Evolutionary conservation across 1,140 invertebrate species (phyloP).

Genomic region (Lasaia peninsularis): DNA sequence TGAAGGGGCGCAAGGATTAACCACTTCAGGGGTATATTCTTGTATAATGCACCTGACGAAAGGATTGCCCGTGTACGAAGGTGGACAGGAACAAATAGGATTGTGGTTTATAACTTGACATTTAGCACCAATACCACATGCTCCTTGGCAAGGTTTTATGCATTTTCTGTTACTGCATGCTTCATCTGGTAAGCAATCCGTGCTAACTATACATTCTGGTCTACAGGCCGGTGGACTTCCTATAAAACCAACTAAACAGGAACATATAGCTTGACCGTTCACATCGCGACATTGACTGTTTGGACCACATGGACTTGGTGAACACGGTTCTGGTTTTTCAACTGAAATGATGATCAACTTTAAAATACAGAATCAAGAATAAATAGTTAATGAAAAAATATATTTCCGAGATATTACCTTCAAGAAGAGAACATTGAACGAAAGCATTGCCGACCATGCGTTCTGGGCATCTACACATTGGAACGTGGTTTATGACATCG

Average conservation of each 20-base stretch:
- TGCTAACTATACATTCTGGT: constrained; percentile 82
- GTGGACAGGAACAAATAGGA: constrained; percentile 85
- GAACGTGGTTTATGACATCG: constrained; percentile 81
- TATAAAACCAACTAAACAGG: constrained; percentile 84
- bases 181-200: constrained; percentile 82
- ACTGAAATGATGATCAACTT: constrained; percentile 42
- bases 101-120: constrained; percentile 87
- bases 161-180: constrained; percentile 87
- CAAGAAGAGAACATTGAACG: constrained; percentile 78
- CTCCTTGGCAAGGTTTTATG: constrained; percentile 85
- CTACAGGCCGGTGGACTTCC: constrained; percentile 88
- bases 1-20: constrained; percentile 80
- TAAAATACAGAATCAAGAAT: neutral
- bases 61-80: constrained; percentile 84
- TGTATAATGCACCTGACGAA: constrained; percentile 80
- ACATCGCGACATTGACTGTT: constrained; percentile 84
- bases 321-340: constrained; percentile 71
- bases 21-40: constrained; percentile 56
- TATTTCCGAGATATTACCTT: constrained; percentile 63
- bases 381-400: constrained; percentile 2
- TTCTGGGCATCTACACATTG: constrained; percentile 82
- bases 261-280: constrained; percentile 83
- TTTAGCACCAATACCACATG: constrained; percentile 82
- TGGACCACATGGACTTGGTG: constrained; percentile 80
- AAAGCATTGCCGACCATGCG: constrained; percentile 87